A percentile compares a stretch with the other conserved stretches of the same genome.
Conservation (phyloP, 2,888 invertebrate genomes). For the Oligia latruncula region DNA sequence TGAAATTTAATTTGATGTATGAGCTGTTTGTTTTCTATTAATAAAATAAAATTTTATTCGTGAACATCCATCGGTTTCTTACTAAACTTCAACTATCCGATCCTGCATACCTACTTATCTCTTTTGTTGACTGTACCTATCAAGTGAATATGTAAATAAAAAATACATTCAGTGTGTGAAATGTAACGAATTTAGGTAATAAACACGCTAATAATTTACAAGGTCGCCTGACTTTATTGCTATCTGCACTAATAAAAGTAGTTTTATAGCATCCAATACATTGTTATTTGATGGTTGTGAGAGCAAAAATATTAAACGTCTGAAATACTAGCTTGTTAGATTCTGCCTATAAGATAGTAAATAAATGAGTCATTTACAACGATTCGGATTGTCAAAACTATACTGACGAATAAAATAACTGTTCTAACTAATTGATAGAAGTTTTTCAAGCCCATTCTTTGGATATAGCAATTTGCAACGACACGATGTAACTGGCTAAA, state of each 20-base stretch:
- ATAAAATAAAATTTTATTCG: too few species aligned
- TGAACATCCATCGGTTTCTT: too few species aligned
- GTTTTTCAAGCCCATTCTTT: background rate
- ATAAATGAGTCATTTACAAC: slow-evolving; percentile 1
- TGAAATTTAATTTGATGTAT: too few species aligned
- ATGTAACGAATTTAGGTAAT: slow-evolving; percentile 34
- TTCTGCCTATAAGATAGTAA: slow-evolving; percentile 6
- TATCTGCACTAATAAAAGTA: slow-evolving; percentile 30
- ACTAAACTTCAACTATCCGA: too few species aligned
- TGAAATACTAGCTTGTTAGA: slow-evolving; percentile 12
- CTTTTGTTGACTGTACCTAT: too few species aligned
- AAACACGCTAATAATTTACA: slow-evolving; percentile 37
- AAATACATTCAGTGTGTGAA: slow-evolving; percentile 42
- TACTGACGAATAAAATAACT: background rate
- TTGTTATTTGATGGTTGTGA: slow-evolving; percentile 39
- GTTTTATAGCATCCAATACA: slow-evolving; percentile 47
- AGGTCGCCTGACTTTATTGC: slow-evolving; percentile 39
- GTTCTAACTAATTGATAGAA: background rate
- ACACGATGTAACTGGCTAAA: background rate
- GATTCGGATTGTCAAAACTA: slow-evolving; percentile 1
- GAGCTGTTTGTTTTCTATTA: too few species aligned
- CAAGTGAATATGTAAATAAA: slow-evolving; percentile 24
- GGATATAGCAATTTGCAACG: background rate
- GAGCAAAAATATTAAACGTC: slow-evolving; percentile 17
- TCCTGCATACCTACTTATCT: too few species aligned